phyloP scores from a whole-genome alignment of 1,140 invertebrate species.

The Leptinotarsa undecemlineata region DNA sequence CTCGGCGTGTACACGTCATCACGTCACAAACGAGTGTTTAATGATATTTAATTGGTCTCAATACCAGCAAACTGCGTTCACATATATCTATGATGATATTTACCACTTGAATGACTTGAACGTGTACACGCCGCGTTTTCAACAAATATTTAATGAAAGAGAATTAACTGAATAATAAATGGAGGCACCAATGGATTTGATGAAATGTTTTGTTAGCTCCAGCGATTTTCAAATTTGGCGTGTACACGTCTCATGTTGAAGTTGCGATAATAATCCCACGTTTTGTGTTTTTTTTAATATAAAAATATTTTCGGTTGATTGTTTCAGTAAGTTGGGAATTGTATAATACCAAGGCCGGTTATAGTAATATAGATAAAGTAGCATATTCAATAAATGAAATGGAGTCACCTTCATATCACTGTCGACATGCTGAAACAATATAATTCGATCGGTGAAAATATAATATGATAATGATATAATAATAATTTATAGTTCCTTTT shows the following conservation, averaged over 20 bases:
- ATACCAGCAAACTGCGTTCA: neutral
- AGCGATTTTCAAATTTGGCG: neutral
- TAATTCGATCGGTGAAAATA: too few relatives aligned
- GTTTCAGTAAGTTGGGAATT: too few relatives aligned
- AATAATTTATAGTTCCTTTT: too few relatives aligned
- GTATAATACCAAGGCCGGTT: too few relatives aligned
- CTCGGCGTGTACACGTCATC: constrained; percentile 1
- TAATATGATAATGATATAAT: too few relatives aligned
- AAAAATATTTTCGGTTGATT: too few relatives aligned
- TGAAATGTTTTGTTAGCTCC: neutral
- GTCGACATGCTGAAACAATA: too few relatives aligned
- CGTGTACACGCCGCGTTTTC: neutral
- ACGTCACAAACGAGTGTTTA: neutral
- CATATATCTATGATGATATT: neutral
- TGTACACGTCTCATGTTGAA: neutral
- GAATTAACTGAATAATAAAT: neutral
- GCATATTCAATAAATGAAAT: too few relatives aligned
- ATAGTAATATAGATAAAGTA: too few relatives aligned
- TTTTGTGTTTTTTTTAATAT: too few relatives aligned
- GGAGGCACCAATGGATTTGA: neutral
- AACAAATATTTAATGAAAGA: neutral
- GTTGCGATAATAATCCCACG: too few relatives aligned
- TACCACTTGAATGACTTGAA: neutral
- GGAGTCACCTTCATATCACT: too few relatives aligned
- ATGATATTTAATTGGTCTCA: neutral